Evolutionary conservation across 2,113 vertebrate species (phyloP).

Genomic region (Turdus rufiventris): DNA sequence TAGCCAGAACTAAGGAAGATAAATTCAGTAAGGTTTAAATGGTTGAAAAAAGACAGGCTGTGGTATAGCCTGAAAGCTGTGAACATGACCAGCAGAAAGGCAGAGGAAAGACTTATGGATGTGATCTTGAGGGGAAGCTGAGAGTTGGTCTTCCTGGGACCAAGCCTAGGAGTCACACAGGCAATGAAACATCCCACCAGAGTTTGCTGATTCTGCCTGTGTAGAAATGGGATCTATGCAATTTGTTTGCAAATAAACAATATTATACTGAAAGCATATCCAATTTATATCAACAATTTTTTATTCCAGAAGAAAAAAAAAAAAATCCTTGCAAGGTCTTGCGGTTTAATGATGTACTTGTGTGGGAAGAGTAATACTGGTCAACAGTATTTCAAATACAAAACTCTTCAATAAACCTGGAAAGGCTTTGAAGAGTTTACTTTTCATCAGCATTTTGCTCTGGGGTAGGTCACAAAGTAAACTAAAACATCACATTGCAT

Average conservation of each 20-base stretch:
- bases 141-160: not conserved
- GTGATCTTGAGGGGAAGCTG: not conserved
- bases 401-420: not conserved
- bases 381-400: not conserved
- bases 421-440: not conserved
- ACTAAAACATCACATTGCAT: not conserved
- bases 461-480: not conserved
- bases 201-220: not conserved
- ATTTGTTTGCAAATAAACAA: not conserved
- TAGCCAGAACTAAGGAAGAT: not conserved
- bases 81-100: not conserved
- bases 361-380: not conserved
- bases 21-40: not conserved
- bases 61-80: not conserved
- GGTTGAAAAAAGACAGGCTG: not conserved
- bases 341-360: not conserved
- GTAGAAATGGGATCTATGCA: not conserved
- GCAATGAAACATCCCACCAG: not conserved
- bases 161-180: not conserved
- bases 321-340: not conserved
- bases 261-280: not conserved
- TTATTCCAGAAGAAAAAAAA: not conserved
- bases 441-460: not conserved
- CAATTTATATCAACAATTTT: not conserved
- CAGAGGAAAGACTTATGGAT: not conserved